Base-by-base conservation (phyloP, 2,113 vertebrate species). In the Tringa solitaria region DNA sequence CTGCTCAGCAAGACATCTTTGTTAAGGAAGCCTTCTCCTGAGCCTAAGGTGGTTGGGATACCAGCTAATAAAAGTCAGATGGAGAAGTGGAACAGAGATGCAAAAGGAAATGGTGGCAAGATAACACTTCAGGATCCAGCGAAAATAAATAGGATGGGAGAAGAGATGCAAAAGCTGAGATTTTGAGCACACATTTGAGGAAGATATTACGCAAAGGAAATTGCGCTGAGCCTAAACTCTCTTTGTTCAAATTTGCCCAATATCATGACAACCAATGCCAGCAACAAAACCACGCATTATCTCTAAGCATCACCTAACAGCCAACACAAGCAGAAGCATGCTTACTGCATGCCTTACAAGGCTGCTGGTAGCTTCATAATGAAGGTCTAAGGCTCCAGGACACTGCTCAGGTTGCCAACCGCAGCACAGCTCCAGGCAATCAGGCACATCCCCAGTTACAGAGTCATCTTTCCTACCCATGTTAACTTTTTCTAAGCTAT, bases 141-240 rank as follows among this genome's bases (percentile, higher is more conserved):
- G 46, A 14, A 70, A 74, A 78, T 27, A 9, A 56, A 51, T 0
- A 72, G 32, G 1, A 46, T 4, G 1, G 7, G 22, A 4, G 15
- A 14, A n/a, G 74, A 53, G 33, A 20, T 14, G 4, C 4, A 92
- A 41, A 86, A 74, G 63, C 15, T 57, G 39, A 60, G 5, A 23
- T 79, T 76, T n/a, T 45, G 12, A 73, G 12, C 30, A 32, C 6
- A 2, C 7, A 39, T 50, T 69, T 77, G 30, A 80, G 32, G 3
- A 41, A 4, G 12, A 8, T 46, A 4, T 57, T 54, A 57, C 0
- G 0, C 18, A 27, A 12, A 81, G 1, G 6, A 78, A 90, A 39
- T 3, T 11, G 14, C 23, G 11, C 30, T 24, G 1, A 46, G 4
- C 46, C 45, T 64, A 53, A 89, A 72, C 9, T 81, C 22, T 69